Conservation (phyloP, 2,113 vertebrate genomes). For the Pyrgilauda ruficollis region DNA sequence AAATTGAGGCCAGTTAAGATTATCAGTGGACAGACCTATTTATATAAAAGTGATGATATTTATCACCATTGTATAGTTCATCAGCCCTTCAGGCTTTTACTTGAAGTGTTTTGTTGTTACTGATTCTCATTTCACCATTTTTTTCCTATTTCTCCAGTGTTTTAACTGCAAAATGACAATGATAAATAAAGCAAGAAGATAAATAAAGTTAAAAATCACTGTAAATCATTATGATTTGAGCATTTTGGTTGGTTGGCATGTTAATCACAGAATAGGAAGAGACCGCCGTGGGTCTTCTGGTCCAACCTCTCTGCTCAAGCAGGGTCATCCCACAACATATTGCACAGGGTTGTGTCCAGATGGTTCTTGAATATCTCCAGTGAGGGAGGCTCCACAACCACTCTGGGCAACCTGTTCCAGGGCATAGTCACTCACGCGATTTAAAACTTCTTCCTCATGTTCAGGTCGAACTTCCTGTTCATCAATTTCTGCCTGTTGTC, state of each 20-base stretch:
- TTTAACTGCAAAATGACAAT: not conserved
- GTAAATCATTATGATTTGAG: not conserved
- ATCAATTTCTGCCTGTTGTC: not conserved
- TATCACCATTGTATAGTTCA: not conserved
- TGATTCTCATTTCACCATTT: not conserved
- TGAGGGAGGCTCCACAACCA: not conserved
- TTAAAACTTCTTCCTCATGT: not conserved
- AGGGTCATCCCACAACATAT: not conserved
- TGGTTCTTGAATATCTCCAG: not conserved
- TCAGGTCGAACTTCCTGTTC: not conserved
- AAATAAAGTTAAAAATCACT: not conserved
- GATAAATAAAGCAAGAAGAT: not conserved
- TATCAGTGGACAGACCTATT: not conserved
- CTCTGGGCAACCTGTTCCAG: not conserved
- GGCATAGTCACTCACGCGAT: no score
- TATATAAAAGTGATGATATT: not conserved
- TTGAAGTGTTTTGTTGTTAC: not conserved
- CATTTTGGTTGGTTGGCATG: not conserved
- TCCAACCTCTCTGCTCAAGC: not conserved
- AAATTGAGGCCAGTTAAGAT: not conserved
- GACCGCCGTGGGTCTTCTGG: not conserved
- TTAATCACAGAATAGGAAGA: not conserved
- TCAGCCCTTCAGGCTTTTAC: not conserved
- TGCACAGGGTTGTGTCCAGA: not conserved
- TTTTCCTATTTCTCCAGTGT: not conserved